Percentiles rank a stretch among this genome's conserved stretches.
Evolutionary conservation across 2,113 vertebrate species (phyloP).

Genomic region (Sinocyclocheilus anophthalmus): DNA sequence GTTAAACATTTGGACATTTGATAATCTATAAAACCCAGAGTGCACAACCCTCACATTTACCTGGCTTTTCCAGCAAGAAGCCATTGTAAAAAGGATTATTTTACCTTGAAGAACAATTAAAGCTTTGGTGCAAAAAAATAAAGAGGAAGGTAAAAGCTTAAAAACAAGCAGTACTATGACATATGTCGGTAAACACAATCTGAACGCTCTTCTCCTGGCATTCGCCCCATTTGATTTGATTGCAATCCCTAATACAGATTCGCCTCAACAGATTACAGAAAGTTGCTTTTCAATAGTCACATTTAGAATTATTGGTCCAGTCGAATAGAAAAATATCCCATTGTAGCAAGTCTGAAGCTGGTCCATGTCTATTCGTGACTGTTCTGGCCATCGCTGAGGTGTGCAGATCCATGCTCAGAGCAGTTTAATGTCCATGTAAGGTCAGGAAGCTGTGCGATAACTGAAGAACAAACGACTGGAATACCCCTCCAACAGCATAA

Average conservation of each 20-base stretch:
- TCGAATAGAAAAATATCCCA: constrained; percentile 30
- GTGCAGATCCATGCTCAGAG: constrained; percentile 11
- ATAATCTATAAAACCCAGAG: not conserved
- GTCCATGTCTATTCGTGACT: not conserved
- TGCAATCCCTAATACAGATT: constrained; percentile 9
- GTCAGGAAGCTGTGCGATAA: not conserved
- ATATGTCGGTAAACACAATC: constrained; percentile 31
- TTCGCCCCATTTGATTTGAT: not conserved
- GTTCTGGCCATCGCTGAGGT: not conserved
- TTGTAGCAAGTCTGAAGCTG: not conserved
- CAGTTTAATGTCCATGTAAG: not conserved
- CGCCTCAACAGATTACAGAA: constrained; percentile 32
- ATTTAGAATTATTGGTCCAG: not conserved
- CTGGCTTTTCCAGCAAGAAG: constrained; percentile 62
- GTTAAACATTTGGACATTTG: constrained; percentile 39
- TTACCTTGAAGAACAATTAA: constrained; percentile 20
- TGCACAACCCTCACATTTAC: constrained; percentile 40
- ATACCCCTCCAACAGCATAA: not conserved
- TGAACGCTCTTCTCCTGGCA: not conserved
- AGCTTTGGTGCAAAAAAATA: constrained; percentile 16
- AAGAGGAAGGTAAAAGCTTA: not conserved
- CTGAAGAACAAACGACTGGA: not conserved
- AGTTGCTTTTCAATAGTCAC: constrained; percentile 29
- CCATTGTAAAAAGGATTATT: constrained; percentile 49
- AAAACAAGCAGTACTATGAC: constrained; percentile 6